These are phyloP conservation scores for Meloidogyne exigua DNA, from an alignment of 1,140 invertebrate genomes.

Conservation along the genomic window DNA sequence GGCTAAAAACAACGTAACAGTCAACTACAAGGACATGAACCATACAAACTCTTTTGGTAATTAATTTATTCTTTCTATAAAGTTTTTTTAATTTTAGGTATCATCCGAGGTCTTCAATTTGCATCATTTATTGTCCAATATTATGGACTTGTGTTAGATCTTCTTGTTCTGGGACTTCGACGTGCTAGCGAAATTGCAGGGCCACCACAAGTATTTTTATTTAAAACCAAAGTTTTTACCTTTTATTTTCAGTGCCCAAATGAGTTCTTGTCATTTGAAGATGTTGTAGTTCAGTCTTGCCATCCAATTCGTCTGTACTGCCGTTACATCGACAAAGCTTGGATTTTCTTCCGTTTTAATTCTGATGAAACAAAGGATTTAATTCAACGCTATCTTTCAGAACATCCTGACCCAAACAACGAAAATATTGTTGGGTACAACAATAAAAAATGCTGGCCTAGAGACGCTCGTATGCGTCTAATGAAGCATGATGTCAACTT, in stretches of 20 bases:
- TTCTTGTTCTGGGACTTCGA: conserved; percentile 89
- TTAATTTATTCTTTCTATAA: background rate
- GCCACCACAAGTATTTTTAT: conserved; percentile 79
- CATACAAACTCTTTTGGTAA: conserved; percentile 91
- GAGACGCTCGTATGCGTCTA: conserved; percentile 93
- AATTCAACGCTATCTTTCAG: conserved; percentile 95
- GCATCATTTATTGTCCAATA: conserved; percentile 98
- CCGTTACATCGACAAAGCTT: conserved; percentile 91
- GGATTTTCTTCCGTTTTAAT: conserved; percentile 88
- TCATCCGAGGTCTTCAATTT: conserved; percentile 95
- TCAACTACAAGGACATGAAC: conserved; percentile 99
- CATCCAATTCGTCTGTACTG: conserved; percentile 96
- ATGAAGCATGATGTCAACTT: conserved; percentile 99
- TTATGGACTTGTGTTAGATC: conserved; percentile 85
- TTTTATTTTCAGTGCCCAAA: conserved; percentile 52
- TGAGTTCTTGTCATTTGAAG: conserved; percentile 62
- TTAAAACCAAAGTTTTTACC: background rate
- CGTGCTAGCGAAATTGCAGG: conserved; percentile 97
- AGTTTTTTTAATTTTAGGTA: conserved; percentile 63
- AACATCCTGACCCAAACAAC: conserved; percentile 99
- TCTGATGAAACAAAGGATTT: conserved; percentile 95
- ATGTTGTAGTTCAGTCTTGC: conserved; percentile 81
- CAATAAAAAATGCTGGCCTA: conserved; percentile 99
- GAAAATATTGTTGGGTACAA: conserved; percentile 99
- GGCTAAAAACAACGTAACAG: conserved; percentile 98